Evolutionary conservation across 53 echinoderm and acorn worm species (phyloP), one percentile per base, ranked within the genome.

Genomic region (Mesocentrotus franciscanus): DNA sequence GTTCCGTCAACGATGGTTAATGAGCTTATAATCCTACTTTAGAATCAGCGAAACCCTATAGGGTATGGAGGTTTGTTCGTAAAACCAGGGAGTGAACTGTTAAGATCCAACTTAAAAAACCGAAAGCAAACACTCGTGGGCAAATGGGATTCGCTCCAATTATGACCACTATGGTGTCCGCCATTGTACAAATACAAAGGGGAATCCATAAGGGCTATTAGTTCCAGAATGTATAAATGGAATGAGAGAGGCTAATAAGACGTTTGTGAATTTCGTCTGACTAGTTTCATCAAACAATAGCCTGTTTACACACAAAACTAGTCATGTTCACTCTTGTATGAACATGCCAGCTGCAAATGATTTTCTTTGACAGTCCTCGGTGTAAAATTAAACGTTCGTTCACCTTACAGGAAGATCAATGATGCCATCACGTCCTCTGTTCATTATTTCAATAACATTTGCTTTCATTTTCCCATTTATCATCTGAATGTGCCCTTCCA

Each of bases 11-110:
- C 24, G 58, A 29, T 58, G 58, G 87, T 18, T 87, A 87, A 87
- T 87, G 57, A 87, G 56, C 87, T 57, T 87, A 87, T 27, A 87
- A 87, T 87, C 87, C 87, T n/a, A n/a, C 87, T 87, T 87, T 87
- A 87, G 87, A 87, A 87, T 26, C 58, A 87, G 87, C 87, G 58
- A 87, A 87, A 56, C 58, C 87, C 56, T 84, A 58, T 5, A 87
- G 87, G 58, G 87, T 56, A 26, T 10, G 58, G 87, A 58, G 22
- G 58, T 87, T 56, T 87, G 26, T 58, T 87, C 9, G 87, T 15
- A 59, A 87, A 87, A n/a, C n/a, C n/a, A n/a, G n/a, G n/a, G n/a
- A n/a, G n/a, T n/a, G n/a, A n/a, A 87, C n/a, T 87, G 57, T 58
- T n/a, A 87, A 58, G 87, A 26, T 57, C n/a, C 57, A 24, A 15